Base-by-base conservation (phyloP, 2,888 invertebrate species). In the Drosophila histrio region DNA sequence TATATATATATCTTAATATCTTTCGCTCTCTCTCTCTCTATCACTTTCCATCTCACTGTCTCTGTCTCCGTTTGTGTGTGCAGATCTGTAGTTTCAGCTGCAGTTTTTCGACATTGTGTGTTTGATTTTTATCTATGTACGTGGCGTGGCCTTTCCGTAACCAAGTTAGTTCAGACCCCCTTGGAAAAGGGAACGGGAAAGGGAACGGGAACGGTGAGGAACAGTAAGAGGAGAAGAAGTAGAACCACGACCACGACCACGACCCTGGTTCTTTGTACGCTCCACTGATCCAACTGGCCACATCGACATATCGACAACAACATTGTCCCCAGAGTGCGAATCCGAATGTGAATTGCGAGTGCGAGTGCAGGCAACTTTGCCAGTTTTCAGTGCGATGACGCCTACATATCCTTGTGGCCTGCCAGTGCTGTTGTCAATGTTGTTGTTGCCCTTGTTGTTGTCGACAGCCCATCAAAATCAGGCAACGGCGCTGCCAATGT, bases 121-220 rank as follows among this genome's bases (percentile, higher is more conserved):
- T 66, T 76, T 81, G 80, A 81, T 81, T 80, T 80, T 68, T 78
- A 80, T 81, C 84, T 79, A 70, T 70, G 76, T 81, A 81, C 76
- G 79, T 81, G 82, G 78, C 80, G 72, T 72, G 34, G 65, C 58
- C 71, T 70, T 58, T 65, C 70, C 74, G 74, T 69, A 73, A 61
- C 50, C 30, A 21, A 21, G 53, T 24, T 22, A 32, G 32, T n/a
- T 21, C 21, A 11, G 26, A 2, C 26, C 21, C 15, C 28, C 6
- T 24, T 17, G 4, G 11, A 19, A 19, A 38, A 4, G 19, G 24
- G 15, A 24, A 3, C 15, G n/a, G 32, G n/a, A n/a, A 13, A 11
- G 32, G 32, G 32, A 2, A 6, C 13, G n/a, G 32, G 13, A 32
- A 24, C 3, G 24, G 5, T 24, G 24, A 39, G 41, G 11, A 38